These are phyloP conservation scores for Trachemys scripta DNA, from an alignment of 2,113 vertebrate species.

Conservation along the genomic window DNA sequence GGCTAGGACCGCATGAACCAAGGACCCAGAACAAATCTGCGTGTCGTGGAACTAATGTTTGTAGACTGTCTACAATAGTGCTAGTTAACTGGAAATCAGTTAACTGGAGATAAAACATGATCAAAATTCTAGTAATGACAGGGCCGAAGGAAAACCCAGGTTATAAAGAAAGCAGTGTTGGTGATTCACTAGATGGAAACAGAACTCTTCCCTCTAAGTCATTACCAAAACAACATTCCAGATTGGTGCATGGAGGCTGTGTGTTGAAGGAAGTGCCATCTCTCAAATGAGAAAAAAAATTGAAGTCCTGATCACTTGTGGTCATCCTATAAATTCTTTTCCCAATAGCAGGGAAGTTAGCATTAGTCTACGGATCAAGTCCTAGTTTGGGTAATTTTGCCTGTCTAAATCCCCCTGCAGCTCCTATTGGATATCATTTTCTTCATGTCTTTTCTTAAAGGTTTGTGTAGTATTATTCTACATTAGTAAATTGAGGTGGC, in stretches of 20 bases:
- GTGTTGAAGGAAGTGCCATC: neutral
- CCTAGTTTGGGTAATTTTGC: neutral
- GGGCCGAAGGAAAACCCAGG: neutral
- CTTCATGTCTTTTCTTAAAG: neutral
- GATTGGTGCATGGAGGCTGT: neutral
- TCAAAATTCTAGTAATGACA: neutral
- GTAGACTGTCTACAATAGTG: neutral
- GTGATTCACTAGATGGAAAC: neutral
- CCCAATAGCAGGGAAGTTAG: accelerated
- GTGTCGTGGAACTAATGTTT: neutral
- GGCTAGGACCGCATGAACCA: neutral
- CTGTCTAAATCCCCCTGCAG: too few relatives aligned
- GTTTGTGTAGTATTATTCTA: neutral
- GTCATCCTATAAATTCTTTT: neutral
- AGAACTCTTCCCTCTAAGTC: neutral
- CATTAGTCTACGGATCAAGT: neutral
- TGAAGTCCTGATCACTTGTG: too few relatives aligned
- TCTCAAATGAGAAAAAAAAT: neutral
- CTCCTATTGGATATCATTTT: neutral
- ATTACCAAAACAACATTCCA: too few relatives aligned
- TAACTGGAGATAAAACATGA: neutral
- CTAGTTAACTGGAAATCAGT: neutral
- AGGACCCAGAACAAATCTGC: neutral
- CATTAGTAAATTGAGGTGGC: neutral
- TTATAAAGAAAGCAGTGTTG: neutral